Base-by-base conservation (phyloP, 2,888 invertebrate genomes). In the Bombyx huttoni region DNA sequence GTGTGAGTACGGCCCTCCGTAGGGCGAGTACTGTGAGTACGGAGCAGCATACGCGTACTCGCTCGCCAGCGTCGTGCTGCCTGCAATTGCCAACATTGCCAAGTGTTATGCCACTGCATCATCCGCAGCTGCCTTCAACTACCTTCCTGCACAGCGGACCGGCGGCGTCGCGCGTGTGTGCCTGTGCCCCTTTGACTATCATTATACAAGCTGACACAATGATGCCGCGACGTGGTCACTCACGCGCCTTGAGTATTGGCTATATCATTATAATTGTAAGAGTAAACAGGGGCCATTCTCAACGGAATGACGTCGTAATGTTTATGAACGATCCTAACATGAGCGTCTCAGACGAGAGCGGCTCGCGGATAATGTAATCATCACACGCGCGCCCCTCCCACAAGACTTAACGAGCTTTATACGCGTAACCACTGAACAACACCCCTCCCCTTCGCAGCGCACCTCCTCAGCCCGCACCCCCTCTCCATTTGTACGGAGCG, bases 11-110 rank as follows among this genome's bases (percentile, higher is more conserved):
- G 87, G 86, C 0, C 75, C 83, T 3, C 86, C 86, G 63, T 89
- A 89, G 7, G 89, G 87, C 9, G 89, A 87, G 68, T 88, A 88
- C 57, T 89, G 89, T 1, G 88, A 81, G 74, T 92, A 92, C 7
- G 91, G 90, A 12, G 94, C 91, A 55, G 94, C 91, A 60, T 88
- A 88, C 54, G 94, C 93, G 77, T 94, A 94, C 73, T 94, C 88
- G 62, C 87, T 87, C 9, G 87, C 85, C 58, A 88, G 61, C 1
- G 86, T 86, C 53, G 86, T 84, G 56, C 86, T 84, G 61, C 87
- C 87, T 88, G 78, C 1, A 77, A 78, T 13, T 5, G 24, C 9
- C 50, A 6, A 46, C 33, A 35, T 34, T 35, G 46, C 46, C n/a
- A 51, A 49, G 24, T 3, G 51, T 47, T 46, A 46, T 33, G 33